Base-by-base conservation (phyloP, 2,888 invertebrate species). In the Andrena bucephala region DNA sequence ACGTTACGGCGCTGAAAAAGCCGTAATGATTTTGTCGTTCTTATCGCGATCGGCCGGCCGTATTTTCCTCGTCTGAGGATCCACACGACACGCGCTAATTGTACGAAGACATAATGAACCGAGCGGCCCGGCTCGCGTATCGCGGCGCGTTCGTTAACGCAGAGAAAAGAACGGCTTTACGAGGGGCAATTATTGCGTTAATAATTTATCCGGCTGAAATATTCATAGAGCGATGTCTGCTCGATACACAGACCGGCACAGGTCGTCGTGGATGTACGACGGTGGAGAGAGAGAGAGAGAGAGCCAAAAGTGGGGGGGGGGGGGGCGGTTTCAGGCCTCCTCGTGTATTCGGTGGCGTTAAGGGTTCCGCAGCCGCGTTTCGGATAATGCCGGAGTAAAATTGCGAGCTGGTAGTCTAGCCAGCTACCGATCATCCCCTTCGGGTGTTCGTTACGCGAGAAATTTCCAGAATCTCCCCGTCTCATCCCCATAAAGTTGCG, bases 371-470 rank as follows among this genome's bases (percentile, higher is more conserved):
- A 6, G 8, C 8, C 59, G 60, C 52, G 70, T 65, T 52, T n/a
- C 60, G 31, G 8, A 57, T 24, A 71, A 78, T 74, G 62, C 52
- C 29, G 27, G 72, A 74, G 67, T 74, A 79, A 83, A 86, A 86
- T 84, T 80, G 62, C 63, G 33, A 20, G 70, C n/a, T 27, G 20
- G 31, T 29, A 69, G 50, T 29, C 65, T 69, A 63, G 59, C 76
- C 71, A 65, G 63, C 73, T 74, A 77, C 77, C 74, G 87, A 90
- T 89, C 89, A 90, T 89, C 84, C 81, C 72, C 72, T 36, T 72
- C 27, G 57, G 76, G 72, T 77, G 81, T 89, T 89, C 86, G 86
- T 89, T 91, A 90, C 86, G 88, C 87, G 86, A 83, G 83, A 90
- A 90, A 89, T 90, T 91, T 91, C 86, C 88, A 85, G 85, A 86